Evolutionary conservation across 1,140 invertebrate genomes (phyloP).

Genomic region (Octopus sinensis): DNA sequence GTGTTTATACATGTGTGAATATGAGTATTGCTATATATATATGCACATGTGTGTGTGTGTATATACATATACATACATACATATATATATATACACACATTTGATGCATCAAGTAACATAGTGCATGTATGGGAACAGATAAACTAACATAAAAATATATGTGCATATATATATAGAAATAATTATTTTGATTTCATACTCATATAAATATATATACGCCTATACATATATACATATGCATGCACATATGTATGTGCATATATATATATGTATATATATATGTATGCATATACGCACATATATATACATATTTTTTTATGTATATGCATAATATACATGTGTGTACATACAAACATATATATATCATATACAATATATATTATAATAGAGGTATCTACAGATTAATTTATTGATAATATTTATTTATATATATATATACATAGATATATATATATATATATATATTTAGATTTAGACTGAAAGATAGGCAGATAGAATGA

Average conservation of each 20-base stretch:
- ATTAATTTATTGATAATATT: neutral
- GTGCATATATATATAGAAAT: neutral
- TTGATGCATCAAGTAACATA: neutral
- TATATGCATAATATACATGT: neutral
- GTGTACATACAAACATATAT: neutral
- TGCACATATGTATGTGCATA: neutral
- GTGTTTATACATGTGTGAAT: neutral
- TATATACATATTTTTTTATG: neutral
- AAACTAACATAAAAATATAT: neutral
- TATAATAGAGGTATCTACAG: neutral
- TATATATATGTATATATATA: neutral
- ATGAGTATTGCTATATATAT: neutral
- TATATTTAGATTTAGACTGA: neutral
- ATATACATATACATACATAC: neutral
- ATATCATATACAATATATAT: neutral
- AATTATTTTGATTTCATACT: neutral
- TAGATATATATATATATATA: neutral
- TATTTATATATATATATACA: neutral
- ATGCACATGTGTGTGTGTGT: neutral
- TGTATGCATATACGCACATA: neutral
- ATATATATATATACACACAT: neutral
- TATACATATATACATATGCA: neutral
- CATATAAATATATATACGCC: neutral
- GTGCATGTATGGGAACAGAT: no score
- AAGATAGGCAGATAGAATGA: no score